A percentile compares a stretch with the other conserved stretches of the same genome.
phyloP scores from a whole-genome alignment of 2,888 invertebrate species.

The Phania funesta region DNA sequence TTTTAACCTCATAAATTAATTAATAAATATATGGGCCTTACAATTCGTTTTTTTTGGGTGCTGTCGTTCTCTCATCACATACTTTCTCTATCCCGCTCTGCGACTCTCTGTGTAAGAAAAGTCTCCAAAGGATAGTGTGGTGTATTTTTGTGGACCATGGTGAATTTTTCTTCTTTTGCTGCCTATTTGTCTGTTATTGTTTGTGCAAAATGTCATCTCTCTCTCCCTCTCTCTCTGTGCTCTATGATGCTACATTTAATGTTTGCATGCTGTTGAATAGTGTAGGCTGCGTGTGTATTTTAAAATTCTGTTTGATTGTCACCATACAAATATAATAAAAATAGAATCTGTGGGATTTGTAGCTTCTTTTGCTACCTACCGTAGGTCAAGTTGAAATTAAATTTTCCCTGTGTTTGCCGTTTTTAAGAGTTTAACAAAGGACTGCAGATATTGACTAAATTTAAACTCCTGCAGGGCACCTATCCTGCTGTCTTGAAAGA shows the following conservation, averaged over 20 bases:
- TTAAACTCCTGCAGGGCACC: background rate
- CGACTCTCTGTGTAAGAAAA: slow-evolving; percentile 7
- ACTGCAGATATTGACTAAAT: slow-evolving; percentile 8
- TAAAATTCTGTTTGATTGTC: slow-evolving; percentile 53
- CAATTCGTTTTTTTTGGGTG: background rate
- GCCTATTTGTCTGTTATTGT: slow-evolving; percentile 42
- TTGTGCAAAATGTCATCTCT: background rate
- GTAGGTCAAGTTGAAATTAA: slow-evolving; percentile 24
- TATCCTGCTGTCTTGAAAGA: slow-evolving; percentile 41
- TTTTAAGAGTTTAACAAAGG: background rate
- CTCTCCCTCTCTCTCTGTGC: background rate
- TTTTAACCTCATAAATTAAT: slow-evolving; percentile 58
- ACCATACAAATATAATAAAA: slow-evolving; percentile 26
- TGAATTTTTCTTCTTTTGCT: slow-evolving; percentile 17
- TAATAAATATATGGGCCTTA: slow-evolving; percentile 37
- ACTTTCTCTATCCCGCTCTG: background rate
- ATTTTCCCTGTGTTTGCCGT: background rate
- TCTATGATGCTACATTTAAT: background rate
- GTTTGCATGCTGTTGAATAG: slow-evolving; percentile 1
- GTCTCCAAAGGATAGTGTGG: slow-evolving; percentile 49
- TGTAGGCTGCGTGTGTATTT: slow-evolving; percentile 19
- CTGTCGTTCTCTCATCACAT: background rate
- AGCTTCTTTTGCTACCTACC: slow-evolving; percentile 40
- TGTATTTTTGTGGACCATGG: slow-evolving; percentile 9
- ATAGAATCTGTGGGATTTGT: slow-evolving; percentile 5